Evolutionary conservation across 2,113 vertebrate genomes (phyloP).

Genomic region (Bubo scandiacus): DNA sequence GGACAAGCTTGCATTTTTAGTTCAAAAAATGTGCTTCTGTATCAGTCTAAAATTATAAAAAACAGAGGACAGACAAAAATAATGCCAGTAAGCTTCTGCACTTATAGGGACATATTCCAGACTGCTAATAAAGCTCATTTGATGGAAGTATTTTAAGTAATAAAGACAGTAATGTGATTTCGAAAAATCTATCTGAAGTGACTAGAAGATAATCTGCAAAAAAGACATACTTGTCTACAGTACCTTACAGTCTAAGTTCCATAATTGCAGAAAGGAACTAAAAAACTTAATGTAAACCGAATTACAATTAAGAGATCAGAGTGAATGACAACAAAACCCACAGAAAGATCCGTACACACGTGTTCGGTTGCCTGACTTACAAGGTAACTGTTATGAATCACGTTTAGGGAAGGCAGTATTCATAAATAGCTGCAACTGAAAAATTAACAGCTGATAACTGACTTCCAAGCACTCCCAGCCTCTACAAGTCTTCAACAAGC

Average conservation of each 20-base stretch:
- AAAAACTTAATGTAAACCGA: background rate
- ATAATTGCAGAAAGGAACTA: background rate
- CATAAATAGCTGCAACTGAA: background rate
- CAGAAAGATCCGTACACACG: accelerated
- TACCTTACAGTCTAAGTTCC: background rate
- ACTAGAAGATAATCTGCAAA: background rate
- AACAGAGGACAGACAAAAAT: background rate
- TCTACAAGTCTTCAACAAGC: background rate
- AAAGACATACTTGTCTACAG: background rate
- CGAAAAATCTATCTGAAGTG: background rate
- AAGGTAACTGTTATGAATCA: background rate
- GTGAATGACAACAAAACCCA: background rate
- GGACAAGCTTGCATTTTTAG: background rate
- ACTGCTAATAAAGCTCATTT: background rate
- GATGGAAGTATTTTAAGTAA: background rate
- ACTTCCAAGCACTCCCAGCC: background rate
- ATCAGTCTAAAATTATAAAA: background rate
- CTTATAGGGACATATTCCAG: background rate
- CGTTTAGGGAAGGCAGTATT: background rate
- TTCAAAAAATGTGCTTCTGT: background rate
- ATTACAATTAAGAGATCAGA: background rate
- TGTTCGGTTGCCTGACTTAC: background rate
- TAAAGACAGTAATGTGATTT: background rate
- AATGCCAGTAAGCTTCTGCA: background rate
- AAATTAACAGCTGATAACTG: background rate